These are phyloP conservation scores for Camponotus floridanus DNA, from an alignment of 1,140 invertebrate genomes.

Conservation along the genomic window DNA sequence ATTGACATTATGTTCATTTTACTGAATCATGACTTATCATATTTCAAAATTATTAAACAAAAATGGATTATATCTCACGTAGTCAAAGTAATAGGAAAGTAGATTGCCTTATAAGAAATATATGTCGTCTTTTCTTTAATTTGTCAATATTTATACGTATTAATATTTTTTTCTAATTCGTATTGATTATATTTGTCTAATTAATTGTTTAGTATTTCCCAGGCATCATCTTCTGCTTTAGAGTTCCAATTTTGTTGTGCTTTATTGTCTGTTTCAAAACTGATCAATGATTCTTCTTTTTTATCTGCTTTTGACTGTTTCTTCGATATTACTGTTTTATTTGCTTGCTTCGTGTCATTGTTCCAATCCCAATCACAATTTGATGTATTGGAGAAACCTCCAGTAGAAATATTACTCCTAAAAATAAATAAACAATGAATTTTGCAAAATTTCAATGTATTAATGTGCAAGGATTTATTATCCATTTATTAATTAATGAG, in stretches of 20 bases:
- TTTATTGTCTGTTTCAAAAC: slow-evolving; percentile 85
- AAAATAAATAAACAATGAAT: slow-evolving; percentile 47
- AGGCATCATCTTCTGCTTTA: slow-evolving; percentile 87
- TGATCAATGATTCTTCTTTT: slow-evolving; percentile 85
- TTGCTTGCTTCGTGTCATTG: slow-evolving; percentile 67
- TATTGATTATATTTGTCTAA: slow-evolving; percentile 48
- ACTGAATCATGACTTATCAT: background rate
- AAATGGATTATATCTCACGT: background rate
- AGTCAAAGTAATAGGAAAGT: slow-evolving; percentile 14
- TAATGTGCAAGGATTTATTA: background rate
- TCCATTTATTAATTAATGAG: background rate
- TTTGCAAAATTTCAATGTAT: slow-evolving; percentile 40
- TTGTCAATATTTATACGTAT: slow-evolving; percentile 32
- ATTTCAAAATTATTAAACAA: slow-evolving; percentile 17
- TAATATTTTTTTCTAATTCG: slow-evolving; percentile 43
- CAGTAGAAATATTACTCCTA: slow-evolving; percentile 73
- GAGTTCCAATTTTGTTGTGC: slow-evolving; percentile 78
- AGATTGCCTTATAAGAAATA: background rate
- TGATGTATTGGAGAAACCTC: slow-evolving; percentile 70
- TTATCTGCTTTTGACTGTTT: slow-evolving; percentile 72
- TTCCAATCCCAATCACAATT: slow-evolving; percentile 80
- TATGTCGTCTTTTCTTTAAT: slow-evolving; percentile 27
- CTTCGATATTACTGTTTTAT: slow-evolving; percentile 68
- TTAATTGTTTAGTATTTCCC: slow-evolving; percentile 87
- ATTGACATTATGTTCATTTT: background rate